Conservation (phyloP, 2,888 invertebrate genomes). For the Agrochola litura region DNA sequence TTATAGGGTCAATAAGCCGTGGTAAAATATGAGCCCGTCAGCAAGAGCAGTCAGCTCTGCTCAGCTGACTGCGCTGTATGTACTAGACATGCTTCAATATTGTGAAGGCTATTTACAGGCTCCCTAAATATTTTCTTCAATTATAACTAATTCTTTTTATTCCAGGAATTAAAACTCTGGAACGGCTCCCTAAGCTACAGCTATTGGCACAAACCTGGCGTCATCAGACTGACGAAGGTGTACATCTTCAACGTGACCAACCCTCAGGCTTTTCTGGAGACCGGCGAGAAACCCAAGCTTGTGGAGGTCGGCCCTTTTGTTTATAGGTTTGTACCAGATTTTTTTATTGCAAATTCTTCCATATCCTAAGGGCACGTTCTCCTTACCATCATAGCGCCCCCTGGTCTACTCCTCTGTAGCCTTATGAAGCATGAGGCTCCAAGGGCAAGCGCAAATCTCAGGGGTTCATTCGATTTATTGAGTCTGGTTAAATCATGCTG, state of each 20-base stretch:
- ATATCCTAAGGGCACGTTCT: no score
- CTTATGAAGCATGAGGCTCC: no score
- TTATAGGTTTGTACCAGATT: slow-evolving; percentile 92
- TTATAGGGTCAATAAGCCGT: no score
- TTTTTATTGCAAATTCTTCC: not conserved
- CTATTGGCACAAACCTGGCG: slow-evolving; percentile 97
- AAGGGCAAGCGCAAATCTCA: no score
- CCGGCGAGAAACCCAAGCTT: slow-evolving; percentile 95
- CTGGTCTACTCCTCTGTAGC: no score
- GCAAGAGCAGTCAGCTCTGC: not conserved
- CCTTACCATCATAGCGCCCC: no score
- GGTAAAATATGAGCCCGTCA: not conserved
- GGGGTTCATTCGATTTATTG: no score
- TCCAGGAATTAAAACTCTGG: slow-evolving; percentile 95
- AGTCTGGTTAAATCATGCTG: no score
- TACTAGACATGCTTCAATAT: no score
- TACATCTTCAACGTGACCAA: slow-evolving; percentile 97
- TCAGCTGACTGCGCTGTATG: not conserved
- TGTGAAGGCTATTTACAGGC: not conserved
- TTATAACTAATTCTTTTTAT: slow-evolving; percentile 41
- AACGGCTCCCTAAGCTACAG: slow-evolving; percentile 96
- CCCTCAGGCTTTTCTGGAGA: slow-evolving; percentile 94
- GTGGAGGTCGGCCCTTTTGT: slow-evolving; percentile 96
- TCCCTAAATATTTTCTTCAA: not conserved
- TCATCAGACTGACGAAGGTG: slow-evolving; percentile 95